Evolutionary conservation across 2,888 invertebrate species (phyloP).

Genomic region (Zygaena filipendulae): DNA sequence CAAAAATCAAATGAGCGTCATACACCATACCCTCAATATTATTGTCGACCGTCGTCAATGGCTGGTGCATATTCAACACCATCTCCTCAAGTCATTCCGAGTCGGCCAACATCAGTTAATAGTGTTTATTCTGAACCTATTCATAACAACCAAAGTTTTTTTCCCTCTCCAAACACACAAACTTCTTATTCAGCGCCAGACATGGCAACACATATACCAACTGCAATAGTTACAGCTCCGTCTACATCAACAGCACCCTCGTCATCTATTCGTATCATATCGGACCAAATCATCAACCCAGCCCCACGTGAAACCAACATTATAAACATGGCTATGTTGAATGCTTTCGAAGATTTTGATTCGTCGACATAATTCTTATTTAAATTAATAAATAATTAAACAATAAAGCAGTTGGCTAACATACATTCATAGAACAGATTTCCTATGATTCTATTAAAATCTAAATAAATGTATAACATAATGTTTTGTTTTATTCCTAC

Average conservation of each 20-base stretch:
- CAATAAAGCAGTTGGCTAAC: no score
- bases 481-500: slow-evolving; percentile 13
- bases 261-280: slow-evolving; percentile 12
- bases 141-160: slow-evolving; percentile 7
- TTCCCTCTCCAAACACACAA: slow-evolving; percentile 11
- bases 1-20: slow-evolving; percentile 10
- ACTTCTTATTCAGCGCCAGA: slow-evolving; percentile 11
- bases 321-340: slow-evolving; percentile 13
- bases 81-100: slow-evolving; percentile 14
- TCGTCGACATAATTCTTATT: slow-evolving; percentile 7
- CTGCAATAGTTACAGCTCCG: slow-evolving; percentile 14
- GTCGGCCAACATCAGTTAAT: slow-evolving; percentile 15
- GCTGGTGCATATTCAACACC: slow-evolving; percentile 9
- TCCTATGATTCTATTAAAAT: slow-evolving; percentile 5
- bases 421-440: slow-evolving; percentile 9
- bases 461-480: slow-evolving; percentile 7
- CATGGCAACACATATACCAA: slow-evolving; percentile 12
- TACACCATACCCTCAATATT: slow-evolving; percentile 9
- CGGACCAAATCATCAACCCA: slow-evolving; percentile 12
- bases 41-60: slow-evolving; percentile 8
- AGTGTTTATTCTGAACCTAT: slow-evolving; percentile 15
- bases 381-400: slow-evolving; percentile 9
- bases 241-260: slow-evolving; percentile 12
- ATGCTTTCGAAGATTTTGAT: slow-evolving; percentile 17
- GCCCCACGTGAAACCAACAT: slow-evolving; percentile 11